Base-by-base conservation (phyloP, 2,113 vertebrate genomes). In the Urocitellus parryii region DNA sequence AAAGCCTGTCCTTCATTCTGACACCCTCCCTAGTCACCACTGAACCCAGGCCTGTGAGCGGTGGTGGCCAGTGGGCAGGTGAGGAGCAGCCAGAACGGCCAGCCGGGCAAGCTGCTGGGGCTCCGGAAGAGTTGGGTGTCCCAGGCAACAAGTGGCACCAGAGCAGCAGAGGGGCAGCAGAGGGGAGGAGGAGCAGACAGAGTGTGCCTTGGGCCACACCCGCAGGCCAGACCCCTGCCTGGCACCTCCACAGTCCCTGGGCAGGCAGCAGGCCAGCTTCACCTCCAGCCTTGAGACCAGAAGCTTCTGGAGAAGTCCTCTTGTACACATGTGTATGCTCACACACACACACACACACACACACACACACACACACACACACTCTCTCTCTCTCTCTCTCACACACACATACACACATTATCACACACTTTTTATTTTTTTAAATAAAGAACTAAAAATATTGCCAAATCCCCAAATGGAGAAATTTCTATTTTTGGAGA, bases 231-330 rank as follows among this genome's bases (percentile, higher is more conserved):
- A 48, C 4, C 48, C 73, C 86, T 42, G 63, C 56, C 56, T 58
- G 18, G 76, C 39, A 25, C 87, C 80, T 74, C 90, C 91, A 90
- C 83, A 87, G 67, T 67, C 88, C 22, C 3, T 8, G 8, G 24
- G 25, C 96, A 97, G 96, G 95, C 88, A 63, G 72, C 58, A 56
- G 39, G 70, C 89, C 45, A 73, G 81, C 83, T 96, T 92, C 74
- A 82, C 87, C 89, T 93, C 63, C 56, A 95, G 37, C 32, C 68
- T 58, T 37, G 86, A 34, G 39, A 72, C n/a, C 34, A 94, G 83
- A 95, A 95, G 90, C 91, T 95, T 93, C 87, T 70, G 91, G 89
- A 87, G 84, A 96, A 94, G 72, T 74, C 77, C 45, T 45, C 58
- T 8, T 20, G 56, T 18, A 56, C 17, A 4, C 56, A 56, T 20